phyloP scores from a whole-genome alignment of 2,113 vertebrate genomes.

The Misgurnus mizolepis region DNA sequence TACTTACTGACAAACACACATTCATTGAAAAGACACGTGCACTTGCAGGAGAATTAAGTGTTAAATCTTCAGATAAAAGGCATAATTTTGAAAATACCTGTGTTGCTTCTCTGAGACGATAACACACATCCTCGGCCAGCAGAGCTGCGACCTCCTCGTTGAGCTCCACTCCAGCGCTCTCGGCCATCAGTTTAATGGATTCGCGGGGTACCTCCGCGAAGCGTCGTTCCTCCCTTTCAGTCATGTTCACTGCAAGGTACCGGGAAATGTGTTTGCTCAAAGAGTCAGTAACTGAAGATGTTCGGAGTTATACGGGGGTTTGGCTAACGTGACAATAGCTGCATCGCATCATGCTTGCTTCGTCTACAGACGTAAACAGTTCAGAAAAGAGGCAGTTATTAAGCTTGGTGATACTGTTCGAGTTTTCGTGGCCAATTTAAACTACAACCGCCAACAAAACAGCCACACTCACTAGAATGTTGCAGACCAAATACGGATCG shows the following conservation, averaged over 20 bases:
- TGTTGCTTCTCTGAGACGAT: conserved; percentile 85
- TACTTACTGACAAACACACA: background rate
- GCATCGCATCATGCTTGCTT: background rate
- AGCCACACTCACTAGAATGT: too few relatives aligned
- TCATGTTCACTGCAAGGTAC: conserved; percentile 69
- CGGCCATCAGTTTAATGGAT: conserved; percentile 86
- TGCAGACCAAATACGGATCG: too few relatives aligned
- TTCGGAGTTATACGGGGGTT: background rate
- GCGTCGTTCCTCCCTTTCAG: conserved; percentile 86
- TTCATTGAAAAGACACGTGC: background rate
- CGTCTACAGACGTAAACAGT: background rate
- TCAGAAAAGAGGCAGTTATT: background rate
- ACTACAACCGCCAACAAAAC: background rate
- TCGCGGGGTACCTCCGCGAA: conserved; percentile 90
- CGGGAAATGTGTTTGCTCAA: background rate
- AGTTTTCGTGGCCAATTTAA: background rate
- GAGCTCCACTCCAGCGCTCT: conserved; percentile 85
- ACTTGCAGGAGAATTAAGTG: too few relatives aligned
- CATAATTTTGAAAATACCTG: conserved; percentile 75
- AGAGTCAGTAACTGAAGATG: background rate
- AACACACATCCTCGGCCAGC: conserved; percentile 90
- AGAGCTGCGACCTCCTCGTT: conserved; percentile 83
- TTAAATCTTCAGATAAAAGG: background rate
- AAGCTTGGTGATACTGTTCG: background rate
- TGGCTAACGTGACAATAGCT: background rate